phyloP scores from a whole-genome alignment of 2,888 invertebrate species.

The Mythimna impura region DNA sequence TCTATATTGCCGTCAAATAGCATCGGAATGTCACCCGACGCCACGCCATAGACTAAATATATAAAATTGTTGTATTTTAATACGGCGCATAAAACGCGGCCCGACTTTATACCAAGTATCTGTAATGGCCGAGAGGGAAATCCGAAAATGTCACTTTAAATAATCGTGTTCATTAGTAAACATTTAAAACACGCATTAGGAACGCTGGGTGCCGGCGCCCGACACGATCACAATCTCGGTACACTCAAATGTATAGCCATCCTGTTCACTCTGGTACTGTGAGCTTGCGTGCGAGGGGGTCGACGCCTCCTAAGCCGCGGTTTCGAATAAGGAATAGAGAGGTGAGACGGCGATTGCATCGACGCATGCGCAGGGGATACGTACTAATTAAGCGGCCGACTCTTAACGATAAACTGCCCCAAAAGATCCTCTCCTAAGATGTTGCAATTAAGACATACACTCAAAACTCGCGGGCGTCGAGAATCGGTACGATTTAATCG shows the following conservation, averaged over 20 bases:
- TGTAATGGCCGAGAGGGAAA: slow-evolving; percentile 77
- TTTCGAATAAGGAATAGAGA: slow-evolving; percentile 80
- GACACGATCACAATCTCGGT: slow-evolving; percentile 81
- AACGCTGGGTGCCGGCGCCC: slow-evolving; percentile 88
- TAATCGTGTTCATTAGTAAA: slow-evolving; percentile 90
- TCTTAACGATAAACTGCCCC: slow-evolving; percentile 70
- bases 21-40: slow-evolving; percentile 64
- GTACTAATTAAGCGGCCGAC: slow-evolving; percentile 86
- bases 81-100: slow-evolving; percentile 57
- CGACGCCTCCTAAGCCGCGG: slow-evolving; percentile 62
- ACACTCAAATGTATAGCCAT: slow-evolving; percentile 74
- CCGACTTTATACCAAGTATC: slow-evolving; percentile 56
- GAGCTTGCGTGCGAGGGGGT: slow-evolving; percentile 66
- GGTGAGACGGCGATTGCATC: slow-evolving; percentile 86
- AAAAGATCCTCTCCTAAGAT: slow-evolving; percentile 69
- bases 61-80: slow-evolving; percentile 67
- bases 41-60: slow-evolving; percentile 58
- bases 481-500: slow-evolving; percentile 80
- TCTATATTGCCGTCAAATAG: slow-evolving; percentile 61
- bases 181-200: slow-evolving; percentile 89
- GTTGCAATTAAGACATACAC: slow-evolving; percentile 83
- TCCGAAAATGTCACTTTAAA: slow-evolving; percentile 89
- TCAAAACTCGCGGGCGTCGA: slow-evolving; percentile 76
- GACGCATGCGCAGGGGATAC: slow-evolving; percentile 80
- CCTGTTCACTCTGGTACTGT: slow-evolving; percentile 67